Percentiles rank a stretch among this genome's conserved stretches.
Evolutionary conservation across 2,113 vertebrate species (phyloP).

Genomic region (Conger conger): DNA sequence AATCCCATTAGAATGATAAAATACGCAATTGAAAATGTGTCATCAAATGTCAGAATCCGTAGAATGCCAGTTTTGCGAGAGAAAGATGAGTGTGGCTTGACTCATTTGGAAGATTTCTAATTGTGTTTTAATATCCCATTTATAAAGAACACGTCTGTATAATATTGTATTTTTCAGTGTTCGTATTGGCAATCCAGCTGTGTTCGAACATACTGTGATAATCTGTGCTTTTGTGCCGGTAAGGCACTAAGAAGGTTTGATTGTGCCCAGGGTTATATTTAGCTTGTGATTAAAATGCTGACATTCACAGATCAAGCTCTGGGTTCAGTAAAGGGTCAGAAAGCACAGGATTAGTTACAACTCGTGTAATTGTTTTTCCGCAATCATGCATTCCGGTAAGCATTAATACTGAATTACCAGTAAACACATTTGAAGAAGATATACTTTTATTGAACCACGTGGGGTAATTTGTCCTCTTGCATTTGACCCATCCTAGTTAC

Average conservation of each 20-base stretch:
- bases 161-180: background rate
- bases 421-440: slow-evolving; percentile 68
- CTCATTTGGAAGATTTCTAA: too few species aligned
- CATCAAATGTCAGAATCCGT: too few species aligned
- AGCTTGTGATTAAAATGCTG: too few species aligned
- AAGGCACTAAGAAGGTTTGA: too few species aligned
- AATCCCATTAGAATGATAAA: background rate
- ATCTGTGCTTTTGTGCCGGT: background rate
- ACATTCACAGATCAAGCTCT: too few species aligned
- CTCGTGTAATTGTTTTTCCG: slow-evolving; percentile 67
- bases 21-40: too few species aligned
- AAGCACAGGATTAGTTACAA: slow-evolving; percentile 40
- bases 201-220: background rate
- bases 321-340: slow-evolving; percentile 23
- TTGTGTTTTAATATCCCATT: background rate
- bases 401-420: slow-evolving; percentile 75
- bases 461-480: too few species aligned
- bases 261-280: too few species aligned
- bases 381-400: slow-evolving; percentile 76
- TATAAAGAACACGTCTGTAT: background rate
- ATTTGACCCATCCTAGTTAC: too few species aligned
- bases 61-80: too few species aligned
- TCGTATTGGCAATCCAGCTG: background rate
- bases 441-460: too few species aligned
- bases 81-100: too few species aligned